Conservation (phyloP, 2,888 invertebrate genomes). For the Drosophila paramelanica region DNA sequence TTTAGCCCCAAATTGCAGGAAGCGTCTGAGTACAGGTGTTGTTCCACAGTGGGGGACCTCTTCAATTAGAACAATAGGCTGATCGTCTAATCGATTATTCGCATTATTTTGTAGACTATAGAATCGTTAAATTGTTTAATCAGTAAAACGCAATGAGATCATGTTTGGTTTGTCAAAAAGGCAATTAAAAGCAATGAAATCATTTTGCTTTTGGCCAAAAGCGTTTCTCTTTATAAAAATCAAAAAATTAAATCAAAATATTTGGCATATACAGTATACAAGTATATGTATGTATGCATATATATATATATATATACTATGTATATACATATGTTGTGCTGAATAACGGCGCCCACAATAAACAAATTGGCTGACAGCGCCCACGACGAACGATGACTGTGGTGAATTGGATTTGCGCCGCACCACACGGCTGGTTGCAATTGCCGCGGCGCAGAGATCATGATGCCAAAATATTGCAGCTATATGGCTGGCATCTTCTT, state of each 20-base stretch:
- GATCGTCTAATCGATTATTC: not conserved
- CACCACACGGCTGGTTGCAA: conserved; percentile 63
- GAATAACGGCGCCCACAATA: conserved; percentile 68
- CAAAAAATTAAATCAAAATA: conserved; percentile 38
- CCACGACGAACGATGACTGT: conserved; percentile 58
- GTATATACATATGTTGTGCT: conserved; percentile 27
- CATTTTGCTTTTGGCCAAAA: conserved; percentile 52
- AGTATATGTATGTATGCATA: not conserved
- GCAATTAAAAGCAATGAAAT: conserved; percentile 67
- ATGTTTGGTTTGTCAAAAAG: conserved; percentile 63
- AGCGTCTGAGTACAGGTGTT: conserved; percentile 57
- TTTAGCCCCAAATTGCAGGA: conserved; percentile 55
- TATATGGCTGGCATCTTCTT: conserved; percentile 36
- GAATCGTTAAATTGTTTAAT: conserved; percentile 37
- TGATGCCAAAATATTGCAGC: conserved; percentile 46
- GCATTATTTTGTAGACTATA: not conserved
- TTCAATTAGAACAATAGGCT: conserved; percentile 30
- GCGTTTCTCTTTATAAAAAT: conserved; percentile 34
- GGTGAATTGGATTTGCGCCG: conserved; percentile 74
- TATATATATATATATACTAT: conserved; percentile 1
- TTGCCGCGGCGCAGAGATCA: conserved; percentile 17
- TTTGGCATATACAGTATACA: conserved; percentile 6
- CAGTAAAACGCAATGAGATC: conserved; percentile 63
- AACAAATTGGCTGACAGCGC: conserved; percentile 74
- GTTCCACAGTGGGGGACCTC: conserved; percentile 19